A percentile compares a stretch with the other conserved stretches of the same genome.
Conservation (phyloP, 2,888 invertebrate species). For the Nemotelus nigrinus region DNA sequence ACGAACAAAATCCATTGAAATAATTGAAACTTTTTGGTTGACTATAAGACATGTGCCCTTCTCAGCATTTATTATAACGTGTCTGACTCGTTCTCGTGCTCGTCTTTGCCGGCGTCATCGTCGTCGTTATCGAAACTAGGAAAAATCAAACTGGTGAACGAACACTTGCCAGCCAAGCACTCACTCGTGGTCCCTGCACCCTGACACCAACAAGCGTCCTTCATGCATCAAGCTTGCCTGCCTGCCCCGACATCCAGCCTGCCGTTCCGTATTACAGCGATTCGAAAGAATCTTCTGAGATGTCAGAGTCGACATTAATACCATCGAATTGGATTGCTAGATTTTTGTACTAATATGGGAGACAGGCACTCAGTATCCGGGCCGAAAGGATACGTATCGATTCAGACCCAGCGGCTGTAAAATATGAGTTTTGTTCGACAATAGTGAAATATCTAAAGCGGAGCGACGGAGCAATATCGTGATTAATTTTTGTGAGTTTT, state of each 20-base stretch:
- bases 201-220: background rate
- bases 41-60: background rate
- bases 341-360: slow-evolving; percentile 16
- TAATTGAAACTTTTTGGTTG: slow-evolving; percentile 11
- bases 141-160: too few relatives aligned
- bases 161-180: background rate
- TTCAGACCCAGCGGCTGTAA: background rate
- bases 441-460: slow-evolving; percentile 45
- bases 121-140: too few relatives aligned
- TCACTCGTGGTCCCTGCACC: background rate
- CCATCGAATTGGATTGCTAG: slow-evolving; percentile 33
- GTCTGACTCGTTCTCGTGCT: background rate
- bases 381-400: slow-evolving; percentile 11
- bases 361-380: background rate
- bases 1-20: background rate
- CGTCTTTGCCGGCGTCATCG: background rate
- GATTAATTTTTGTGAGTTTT: slow-evolving; percentile 55
- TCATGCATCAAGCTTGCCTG: slow-evolving; percentile 6
- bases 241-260: background rate
- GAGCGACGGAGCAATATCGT: slow-evolving; percentile 53
- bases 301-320: slow-evolving; percentile 28
- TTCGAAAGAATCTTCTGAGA: slow-evolving; percentile 1
- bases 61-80: slow-evolving; percentile 9
- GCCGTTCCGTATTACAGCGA: background rate
- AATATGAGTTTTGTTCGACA: slow-evolving; percentile 40